Percentiles rank a stretch among this genome's conserved stretches.
These are phyloP conservation scores for Botrylloides violaceus DNA, from an alignment of 23 tunicate species.

Conservation along the genomic window DNA sequence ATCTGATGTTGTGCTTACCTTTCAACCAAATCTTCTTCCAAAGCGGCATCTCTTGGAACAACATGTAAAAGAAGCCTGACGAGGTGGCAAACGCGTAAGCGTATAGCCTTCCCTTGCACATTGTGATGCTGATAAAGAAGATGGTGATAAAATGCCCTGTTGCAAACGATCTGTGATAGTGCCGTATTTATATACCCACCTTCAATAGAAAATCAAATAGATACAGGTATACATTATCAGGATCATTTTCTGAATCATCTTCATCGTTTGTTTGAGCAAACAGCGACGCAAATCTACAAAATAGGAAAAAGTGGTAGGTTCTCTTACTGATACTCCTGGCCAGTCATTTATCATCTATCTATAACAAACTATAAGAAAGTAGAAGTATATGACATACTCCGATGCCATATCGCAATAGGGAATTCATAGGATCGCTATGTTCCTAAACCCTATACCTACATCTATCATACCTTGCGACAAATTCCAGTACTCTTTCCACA, in stretches of 20 bases:
- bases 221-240: conserved; percentile 35
- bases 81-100: conserved; percentile 78
- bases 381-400: too few species aligned
- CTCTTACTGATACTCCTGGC: too few species aligned
- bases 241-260: conserved; percentile 26
- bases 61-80: conserved; percentile 55
- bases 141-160: too few species aligned
- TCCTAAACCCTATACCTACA: too few species aligned
- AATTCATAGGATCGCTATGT: too few species aligned
- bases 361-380: too few species aligned
- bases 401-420: too few species aligned
- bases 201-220: conserved; percentile 22
- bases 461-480: conserved; percentile 58
- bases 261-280: conserved; percentile 78
- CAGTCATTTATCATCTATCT: too few species aligned
- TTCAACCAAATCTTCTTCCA: conserved; percentile 85
- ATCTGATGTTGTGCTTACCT: too few species aligned
- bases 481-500: conserved; percentile 59
- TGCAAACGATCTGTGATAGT: too few species aligned
- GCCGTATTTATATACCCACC: too few species aligned
- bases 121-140: conserved; percentile 40
- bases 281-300: conserved; percentile 53
- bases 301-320: too few species aligned
- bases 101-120: conserved; percentile 64
- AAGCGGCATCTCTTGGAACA: conserved; percentile 63